Conservation (phyloP, 2,888 invertebrate genomes). For the Callimorpha dominula region DNA sequence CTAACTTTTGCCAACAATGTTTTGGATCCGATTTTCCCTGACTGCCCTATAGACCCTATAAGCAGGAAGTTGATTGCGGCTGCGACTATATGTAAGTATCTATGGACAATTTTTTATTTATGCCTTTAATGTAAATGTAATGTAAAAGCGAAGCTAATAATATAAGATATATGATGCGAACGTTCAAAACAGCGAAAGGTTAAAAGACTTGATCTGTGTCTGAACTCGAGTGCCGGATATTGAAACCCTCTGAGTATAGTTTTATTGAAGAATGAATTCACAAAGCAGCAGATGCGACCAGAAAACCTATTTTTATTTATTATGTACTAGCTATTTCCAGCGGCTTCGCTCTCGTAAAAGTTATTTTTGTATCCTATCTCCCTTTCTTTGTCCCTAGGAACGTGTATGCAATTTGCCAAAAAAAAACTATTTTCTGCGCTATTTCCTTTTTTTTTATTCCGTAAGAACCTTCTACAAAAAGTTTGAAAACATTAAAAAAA, state of each 20-base stretch:
- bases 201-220: too few species aligned
- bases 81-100: conserved; percentile 91
- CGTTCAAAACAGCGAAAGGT: too few species aligned
- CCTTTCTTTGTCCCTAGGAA: too few species aligned
- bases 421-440: too few species aligned
- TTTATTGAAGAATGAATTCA: neutral
- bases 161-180: too few species aligned
- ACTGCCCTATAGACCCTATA: conserved; percentile 90
- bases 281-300: neutral
- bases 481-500: too few species aligned
- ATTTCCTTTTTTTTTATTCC: too few species aligned
- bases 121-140: too few species aligned
- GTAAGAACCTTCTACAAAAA: too few species aligned
- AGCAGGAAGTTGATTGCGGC: conserved; percentile 93
- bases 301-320: neutral
- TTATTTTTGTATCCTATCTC: too few species aligned
- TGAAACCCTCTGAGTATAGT: neutral
- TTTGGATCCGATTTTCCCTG: conserved; percentile 94
- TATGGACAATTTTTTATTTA: neutral
- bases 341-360: neutral
- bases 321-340: neutral
- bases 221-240: neutral
- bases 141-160: too few species aligned
- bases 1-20: conserved; percentile 97
- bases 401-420: too few species aligned